Percentiles rank a stretch among this genome's conserved stretches.
Evolutionary conservation across 2,888 invertebrate genomes (phyloP).

Genomic region (Troides aeacus): DNA sequence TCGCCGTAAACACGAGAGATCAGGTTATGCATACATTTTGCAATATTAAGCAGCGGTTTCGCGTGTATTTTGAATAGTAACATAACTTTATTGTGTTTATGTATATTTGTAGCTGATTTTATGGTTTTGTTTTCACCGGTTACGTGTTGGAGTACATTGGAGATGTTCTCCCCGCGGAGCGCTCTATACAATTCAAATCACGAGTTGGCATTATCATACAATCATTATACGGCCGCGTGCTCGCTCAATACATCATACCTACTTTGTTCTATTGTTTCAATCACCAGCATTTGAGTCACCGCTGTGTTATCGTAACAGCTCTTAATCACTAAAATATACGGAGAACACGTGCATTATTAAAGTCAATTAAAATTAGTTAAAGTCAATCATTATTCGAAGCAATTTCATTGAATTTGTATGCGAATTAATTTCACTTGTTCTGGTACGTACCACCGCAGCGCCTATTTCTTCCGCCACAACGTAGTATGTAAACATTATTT

Average conservation of each 20-base stretch:
- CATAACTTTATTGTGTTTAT: background rate
- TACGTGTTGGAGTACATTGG: slow-evolving; percentile 30
- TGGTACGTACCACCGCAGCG: too few relatives aligned
- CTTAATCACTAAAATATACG: slow-evolving; percentile 15
- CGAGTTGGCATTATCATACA: slow-evolving; percentile 61
- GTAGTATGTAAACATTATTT: too few relatives aligned
- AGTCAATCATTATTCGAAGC: background rate
- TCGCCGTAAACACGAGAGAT: too few relatives aligned
- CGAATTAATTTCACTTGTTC: background rate
- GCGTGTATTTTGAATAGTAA: background rate
- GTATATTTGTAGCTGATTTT: background rate
- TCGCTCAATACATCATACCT: slow-evolving; percentile 45
- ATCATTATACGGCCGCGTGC: slow-evolving; percentile 64
- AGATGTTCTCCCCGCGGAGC: slow-evolving; percentile 50
- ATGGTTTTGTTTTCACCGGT: slow-evolving; percentile 30
- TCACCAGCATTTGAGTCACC: slow-evolving; percentile 33
- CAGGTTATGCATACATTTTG: background rate
- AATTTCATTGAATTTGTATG: background rate
- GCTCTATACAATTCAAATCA: slow-evolving; percentile 57
- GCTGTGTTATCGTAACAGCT: slow-evolving; percentile 20
- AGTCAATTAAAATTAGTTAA: background rate
- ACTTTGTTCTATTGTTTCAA: slow-evolving; percentile 55
- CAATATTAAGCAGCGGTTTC: background rate
- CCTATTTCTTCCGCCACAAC: too few relatives aligned
- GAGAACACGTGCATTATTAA: slow-evolving; percentile 11